These are phyloP conservation scores for Acanthosepion esculentum DNA, from an alignment of 2,888 invertebrate species.

Conservation along the genomic window DNA sequence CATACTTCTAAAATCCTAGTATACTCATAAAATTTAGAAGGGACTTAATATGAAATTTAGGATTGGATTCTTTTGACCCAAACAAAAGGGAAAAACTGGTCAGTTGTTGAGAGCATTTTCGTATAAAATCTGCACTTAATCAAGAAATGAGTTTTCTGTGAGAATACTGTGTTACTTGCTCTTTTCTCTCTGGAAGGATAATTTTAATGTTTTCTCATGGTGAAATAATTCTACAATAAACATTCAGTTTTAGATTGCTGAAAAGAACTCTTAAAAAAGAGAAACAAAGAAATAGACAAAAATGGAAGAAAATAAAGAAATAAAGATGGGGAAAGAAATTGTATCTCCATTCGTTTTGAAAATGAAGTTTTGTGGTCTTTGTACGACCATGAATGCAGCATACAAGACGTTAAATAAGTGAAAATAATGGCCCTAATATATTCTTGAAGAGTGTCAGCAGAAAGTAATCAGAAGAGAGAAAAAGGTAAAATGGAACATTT, in stretches of 20 bases:
- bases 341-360: constrained; percentile 20
- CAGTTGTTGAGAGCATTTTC: too few species aligned
- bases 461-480: constrained; percentile 1
- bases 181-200: not conserved
- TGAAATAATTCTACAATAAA: constrained; percentile 33
- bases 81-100: too few species aligned
- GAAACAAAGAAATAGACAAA: not conserved
- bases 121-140: too few species aligned
- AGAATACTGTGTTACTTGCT: not conserved
- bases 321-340: not conserved
- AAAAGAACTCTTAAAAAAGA: constrained; percentile 18
- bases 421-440: constrained; percentile 33
- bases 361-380: constrained; percentile 33
- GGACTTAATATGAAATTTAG: too few species aligned
- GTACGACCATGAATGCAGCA: constrained; percentile 21
- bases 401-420: constrained; percentile 14
- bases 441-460: constrained; percentile 12
- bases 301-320: not conserved
- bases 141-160: too few species aligned
- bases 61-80: too few species aligned
- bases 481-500: constrained; percentile 16
- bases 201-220: constrained; percentile 23
- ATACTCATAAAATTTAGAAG: too few species aligned
- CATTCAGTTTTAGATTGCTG: not conserved
- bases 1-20: too few species aligned